phyloP scores from a whole-genome alignment of 2,113 vertebrate species.

The Malurus alboscapulatus region DNA sequence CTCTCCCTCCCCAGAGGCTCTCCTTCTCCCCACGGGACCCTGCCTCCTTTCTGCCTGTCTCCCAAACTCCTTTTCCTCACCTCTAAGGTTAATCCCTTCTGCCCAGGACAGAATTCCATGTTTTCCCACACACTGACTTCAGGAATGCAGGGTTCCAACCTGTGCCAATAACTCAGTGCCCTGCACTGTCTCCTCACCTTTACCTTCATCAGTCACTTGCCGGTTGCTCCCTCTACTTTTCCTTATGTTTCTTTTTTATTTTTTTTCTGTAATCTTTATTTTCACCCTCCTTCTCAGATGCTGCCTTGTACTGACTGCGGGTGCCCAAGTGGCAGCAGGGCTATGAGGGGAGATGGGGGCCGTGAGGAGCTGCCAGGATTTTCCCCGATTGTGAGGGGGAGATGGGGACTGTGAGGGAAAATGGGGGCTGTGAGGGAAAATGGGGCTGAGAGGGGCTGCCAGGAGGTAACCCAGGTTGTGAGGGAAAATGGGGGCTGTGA shows the following conservation, averaged over 20 bases:
- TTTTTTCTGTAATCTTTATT: background rate
- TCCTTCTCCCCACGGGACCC: too few species aligned
- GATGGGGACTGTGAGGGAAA: background rate
- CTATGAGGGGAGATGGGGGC: background rate
- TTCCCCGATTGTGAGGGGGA: background rate
- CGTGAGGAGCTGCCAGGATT: too few species aligned
- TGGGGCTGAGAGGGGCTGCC: too few species aligned
- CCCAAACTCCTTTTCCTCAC: background rate
- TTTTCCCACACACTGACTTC: fast-evolving
- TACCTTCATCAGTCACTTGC: background rate
- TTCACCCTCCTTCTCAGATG: background rate
- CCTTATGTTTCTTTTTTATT: background rate
- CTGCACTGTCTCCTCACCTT: background rate
- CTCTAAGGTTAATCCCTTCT: background rate
- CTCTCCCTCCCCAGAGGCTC: fast-evolving
- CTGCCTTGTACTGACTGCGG: fast-evolving
- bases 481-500: background rate
- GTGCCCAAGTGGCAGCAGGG: fast-evolving
- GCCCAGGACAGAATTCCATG: background rate
- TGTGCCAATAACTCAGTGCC: fast-evolving
- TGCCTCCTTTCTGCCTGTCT: background rate
- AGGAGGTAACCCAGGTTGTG: background rate
- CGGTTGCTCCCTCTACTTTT: background rate
- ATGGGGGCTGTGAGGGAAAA: too few species aligned
- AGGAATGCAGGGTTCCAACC: fast-evolving